A percentile compares a stretch with the other conserved stretches of the same genome.
These are phyloP conservation scores for Mayetiola destructor DNA, from an alignment of 2,888 invertebrate genomes.

Conservation along the genomic window DNA sequence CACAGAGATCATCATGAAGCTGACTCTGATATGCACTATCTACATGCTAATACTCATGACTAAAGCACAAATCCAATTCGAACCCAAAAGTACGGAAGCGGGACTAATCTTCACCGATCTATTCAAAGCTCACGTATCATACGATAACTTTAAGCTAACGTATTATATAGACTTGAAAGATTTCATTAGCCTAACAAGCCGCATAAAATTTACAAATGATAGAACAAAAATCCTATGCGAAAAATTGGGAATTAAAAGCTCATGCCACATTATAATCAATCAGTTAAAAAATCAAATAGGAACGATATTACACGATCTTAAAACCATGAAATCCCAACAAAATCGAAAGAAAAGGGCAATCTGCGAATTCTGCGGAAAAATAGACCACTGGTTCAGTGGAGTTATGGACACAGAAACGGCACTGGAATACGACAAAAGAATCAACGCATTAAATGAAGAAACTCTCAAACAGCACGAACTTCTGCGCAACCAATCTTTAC, in stretches of 20 bases:
- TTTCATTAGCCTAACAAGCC: not conserved
- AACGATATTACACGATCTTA: not conserved
- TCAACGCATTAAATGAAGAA: not conserved
- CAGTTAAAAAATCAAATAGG: not conserved
- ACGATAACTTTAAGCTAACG: not conserved
- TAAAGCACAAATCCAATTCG: not conserved
- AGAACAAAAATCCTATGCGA: not conserved
- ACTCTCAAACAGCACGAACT: not conserved
- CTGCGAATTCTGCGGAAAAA: not conserved
- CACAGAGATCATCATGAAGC: too few relatives aligned
- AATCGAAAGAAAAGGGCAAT: not conserved
- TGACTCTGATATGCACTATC: too few relatives aligned
- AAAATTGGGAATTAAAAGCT: not conserved
- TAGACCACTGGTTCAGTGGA: not conserved
- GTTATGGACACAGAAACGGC: too few relatives aligned
- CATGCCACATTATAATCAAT: not conserved
- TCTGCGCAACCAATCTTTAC: not conserved
- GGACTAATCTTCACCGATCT: not conserved
- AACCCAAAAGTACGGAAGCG: not conserved
- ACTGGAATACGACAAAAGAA: not conserved
- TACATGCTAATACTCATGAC: too few relatives aligned
- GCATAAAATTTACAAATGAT: not conserved
- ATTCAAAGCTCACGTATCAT: not conserved
- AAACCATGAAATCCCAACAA: not conserved
- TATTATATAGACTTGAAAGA: not conserved